Evolutionary conservation across 2,113 vertebrate species (phyloP), one percentile per base, ranked within the genome.

Genomic region (Chaetodon auriga): DNA sequence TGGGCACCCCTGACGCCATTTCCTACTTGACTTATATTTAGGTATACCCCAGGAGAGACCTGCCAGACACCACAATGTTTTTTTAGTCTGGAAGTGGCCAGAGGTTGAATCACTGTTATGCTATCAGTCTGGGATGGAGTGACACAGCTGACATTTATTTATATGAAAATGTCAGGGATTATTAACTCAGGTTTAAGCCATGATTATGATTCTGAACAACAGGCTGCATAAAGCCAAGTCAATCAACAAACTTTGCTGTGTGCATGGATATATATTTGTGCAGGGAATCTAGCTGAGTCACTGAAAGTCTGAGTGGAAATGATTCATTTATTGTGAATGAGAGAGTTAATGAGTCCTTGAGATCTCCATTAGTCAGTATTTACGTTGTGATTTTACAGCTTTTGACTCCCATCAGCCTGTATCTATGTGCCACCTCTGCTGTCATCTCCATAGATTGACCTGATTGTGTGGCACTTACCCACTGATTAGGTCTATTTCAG

Each of bases 321-420:
- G 21, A 82, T 43, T 84, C 58, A 72, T 84, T 80, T 49, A 13
- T 49, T 36, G 19, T 43, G 45, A 83, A 61, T 48, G 68, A 74
- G 74, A 11, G 60, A 51, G 75, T 43, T 81, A 82, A 86, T 15
- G 63, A 83, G 71, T 86, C 63, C 77, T 85, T 82, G 79, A 85
- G 74, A 78, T 73, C 65, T 25, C 18, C 25, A 7, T 54, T 83
- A 41, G 58, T 71, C 69, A 38, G 35, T 70, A 21, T 90, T 82
- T 58, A 65, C 41, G 49, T 57, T 75, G 58, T 69, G 57, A 69
- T 69, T 43, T 69, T 57, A 68, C 61, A 66, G 38, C 19, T 68
- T 72, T 74, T 78, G 68, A 72, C 25, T 78, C 38, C 63, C 72
- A 71, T 74, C 71, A 77, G 62, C 13, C 53, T 55, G 16, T n/a